Conservation (phyloP, 2,113 vertebrate genomes). For the Tachycineta bicolor region DNA sequence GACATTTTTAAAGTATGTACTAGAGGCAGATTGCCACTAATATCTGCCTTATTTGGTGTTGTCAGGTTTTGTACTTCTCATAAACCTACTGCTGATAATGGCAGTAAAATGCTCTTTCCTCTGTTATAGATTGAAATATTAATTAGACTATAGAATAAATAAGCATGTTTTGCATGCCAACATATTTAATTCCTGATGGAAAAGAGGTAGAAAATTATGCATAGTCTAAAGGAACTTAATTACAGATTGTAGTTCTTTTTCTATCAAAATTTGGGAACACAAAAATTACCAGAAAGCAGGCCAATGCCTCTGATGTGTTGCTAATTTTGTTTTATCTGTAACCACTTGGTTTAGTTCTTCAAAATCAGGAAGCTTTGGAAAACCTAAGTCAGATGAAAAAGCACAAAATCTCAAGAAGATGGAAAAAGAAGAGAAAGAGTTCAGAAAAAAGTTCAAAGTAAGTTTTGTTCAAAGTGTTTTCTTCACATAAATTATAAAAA, state of each 20-base stretch:
- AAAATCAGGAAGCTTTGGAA: slow-evolving; percentile 2
- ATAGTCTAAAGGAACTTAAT: not conserved
- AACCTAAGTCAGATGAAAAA: slow-evolving; percentile 50
- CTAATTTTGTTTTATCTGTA: not conserved
- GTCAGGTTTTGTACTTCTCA: not conserved
- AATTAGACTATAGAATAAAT: not conserved
- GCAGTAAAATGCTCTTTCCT: not conserved
- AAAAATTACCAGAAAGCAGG: not conserved
- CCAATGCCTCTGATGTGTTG: not conserved
- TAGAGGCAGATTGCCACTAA: not conserved
- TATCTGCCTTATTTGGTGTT: not conserved
- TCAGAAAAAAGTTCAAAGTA: slow-evolving; percentile 94
- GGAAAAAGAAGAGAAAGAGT: slow-evolving; percentile 91
- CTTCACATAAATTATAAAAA: not conserved
- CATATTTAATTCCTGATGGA: not conserved
- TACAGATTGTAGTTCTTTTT: not conserved
- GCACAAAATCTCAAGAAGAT: slow-evolving; percentile 84
- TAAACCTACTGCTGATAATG: not conserved
- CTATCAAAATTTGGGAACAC: not conserved
- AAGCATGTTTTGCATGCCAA: not conserved
- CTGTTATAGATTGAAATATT: not conserved
- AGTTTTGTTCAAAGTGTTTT: slow-evolving; percentile 76
- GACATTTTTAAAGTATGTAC: not conserved
- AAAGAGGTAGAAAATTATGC: not conserved
- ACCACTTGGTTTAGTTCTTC: slow-evolving; percentile 48